Evolutionary conservation across 1,140 invertebrate genomes (phyloP), one percentile per base, ranked within the genome.

Genomic region (Caenorhabditis tropicalis): DNA sequence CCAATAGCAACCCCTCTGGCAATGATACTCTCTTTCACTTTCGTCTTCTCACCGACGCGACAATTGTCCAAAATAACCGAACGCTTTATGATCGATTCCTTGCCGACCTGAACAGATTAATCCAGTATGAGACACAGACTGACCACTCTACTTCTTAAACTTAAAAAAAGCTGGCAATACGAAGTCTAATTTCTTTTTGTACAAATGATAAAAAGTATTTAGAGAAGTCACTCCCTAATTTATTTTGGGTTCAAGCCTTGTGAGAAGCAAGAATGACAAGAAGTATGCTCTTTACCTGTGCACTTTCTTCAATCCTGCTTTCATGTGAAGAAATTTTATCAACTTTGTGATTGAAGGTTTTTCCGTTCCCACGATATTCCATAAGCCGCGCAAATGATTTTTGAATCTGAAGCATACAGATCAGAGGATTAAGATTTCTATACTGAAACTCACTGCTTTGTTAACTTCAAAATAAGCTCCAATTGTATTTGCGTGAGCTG

Each of bases 401-500:
- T 36, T 33, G 60, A 46, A 83, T 51, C 65, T 80, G n/a, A 58
- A 82, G 56, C 6, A 39, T 7, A n/a, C 33, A 21, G 0, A 39
- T 3, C 7, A 12, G 10, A 24, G 4, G n/a, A 65, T 19, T 0
- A 27, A 15, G 36, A 9, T 48, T 2, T 36, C 1, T 24, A 65
- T 31, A 46, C 4, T 7, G 29, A 16, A 10, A 16, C 60, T 79
- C 31, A 83, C 82, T 21, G 60, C 39, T 58, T 84, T 84, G 49
- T 84, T 84, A 16, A 84, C 56, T 81, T 84, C 83, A 24, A 84
- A 84, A 39, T 80, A 84, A n/a, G 83, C 60, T 9, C 51, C 70
- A 48, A 56, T 21, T 6, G 48, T 84, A 24, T 84, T 84, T 4
- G 83, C 56, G 65, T 82, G 83, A 16, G 83, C 49, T 0, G 31